phyloP scores from a whole-genome alignment of 2,888 invertebrate genomes.

The Cantharis rufa region DNA sequence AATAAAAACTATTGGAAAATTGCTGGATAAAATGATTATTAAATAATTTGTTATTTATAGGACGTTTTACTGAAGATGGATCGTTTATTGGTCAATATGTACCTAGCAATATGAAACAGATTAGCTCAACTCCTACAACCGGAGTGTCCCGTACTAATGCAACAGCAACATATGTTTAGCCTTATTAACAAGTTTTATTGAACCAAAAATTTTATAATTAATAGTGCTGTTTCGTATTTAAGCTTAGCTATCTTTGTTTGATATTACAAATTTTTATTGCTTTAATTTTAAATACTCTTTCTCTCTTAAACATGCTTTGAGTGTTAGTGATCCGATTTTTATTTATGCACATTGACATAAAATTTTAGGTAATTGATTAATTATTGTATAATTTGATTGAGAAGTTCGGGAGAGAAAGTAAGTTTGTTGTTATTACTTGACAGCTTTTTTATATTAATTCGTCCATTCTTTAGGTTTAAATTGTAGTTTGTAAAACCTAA shows the following conservation, averaged over 20 bases:
- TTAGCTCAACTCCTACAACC: conserved; percentile 58
- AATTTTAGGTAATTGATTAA: conserved; percentile 3
- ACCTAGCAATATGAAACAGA: conserved; percentile 73
- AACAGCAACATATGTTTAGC: conserved; percentile 70
- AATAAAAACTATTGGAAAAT: too few relatives aligned
- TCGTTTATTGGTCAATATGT: conserved; percentile 98
- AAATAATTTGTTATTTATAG: conserved; percentile 55
- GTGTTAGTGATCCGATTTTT: conserved; percentile 17
- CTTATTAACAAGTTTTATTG: conserved; percentile 27
- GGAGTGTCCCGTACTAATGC: conserved; percentile 57
- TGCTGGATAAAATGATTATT: background rate
- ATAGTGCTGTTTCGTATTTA: conserved; percentile 23
- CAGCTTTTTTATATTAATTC: conserved; percentile 31
- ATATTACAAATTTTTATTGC: background rate
- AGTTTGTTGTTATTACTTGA: conserved; percentile 13
- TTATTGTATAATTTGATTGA: conserved; percentile 12
- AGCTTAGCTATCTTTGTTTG: conserved; percentile 13
- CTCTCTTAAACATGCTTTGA: conserved; percentile 22
- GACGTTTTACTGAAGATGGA: conserved; percentile 95
- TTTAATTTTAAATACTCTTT: conserved; percentile 7
- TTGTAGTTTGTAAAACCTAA: conserved; percentile 36
- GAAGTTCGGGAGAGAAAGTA: conserved; percentile 12
- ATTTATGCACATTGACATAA: conserved; percentile 4
- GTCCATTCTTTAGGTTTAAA: conserved; percentile 37
- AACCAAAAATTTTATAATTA: conserved; percentile 24